Conservation (phyloP, 2,113 vertebrate genomes). For the Todiramphus chloris region DNA sequence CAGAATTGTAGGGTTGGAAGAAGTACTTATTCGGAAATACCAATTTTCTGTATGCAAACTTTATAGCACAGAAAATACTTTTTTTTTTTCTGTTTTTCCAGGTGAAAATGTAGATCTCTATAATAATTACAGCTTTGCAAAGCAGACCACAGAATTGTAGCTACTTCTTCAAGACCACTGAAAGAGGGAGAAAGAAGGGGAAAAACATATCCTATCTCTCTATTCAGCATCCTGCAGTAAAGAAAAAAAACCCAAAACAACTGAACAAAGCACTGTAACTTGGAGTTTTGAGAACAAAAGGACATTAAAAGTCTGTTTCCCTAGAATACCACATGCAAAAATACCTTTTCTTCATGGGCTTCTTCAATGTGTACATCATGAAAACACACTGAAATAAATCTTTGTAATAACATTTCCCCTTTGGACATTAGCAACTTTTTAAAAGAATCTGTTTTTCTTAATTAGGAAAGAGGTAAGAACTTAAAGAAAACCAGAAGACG, state of each 20-base stretch:
- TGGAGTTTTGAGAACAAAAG: neutral
- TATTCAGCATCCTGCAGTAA: neutral
- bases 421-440: neutral
- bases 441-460: constrained; percentile 17
- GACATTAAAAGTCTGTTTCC: neutral
- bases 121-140: constrained; percentile 44
- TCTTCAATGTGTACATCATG: neutral
- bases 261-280: neutral
- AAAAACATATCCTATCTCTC: neutral
- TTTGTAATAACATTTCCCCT: neutral
- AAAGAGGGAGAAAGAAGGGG: neutral
- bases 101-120: neutral
- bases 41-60: constrained; percentile 56
- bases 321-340: neutral
- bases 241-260: neutral
- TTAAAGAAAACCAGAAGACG: neutral
- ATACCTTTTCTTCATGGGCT: neutral
- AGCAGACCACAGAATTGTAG: constrained; percentile 13
- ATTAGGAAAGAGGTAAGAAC: neutral
- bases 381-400: neutral
- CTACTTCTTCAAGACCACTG: neutral
- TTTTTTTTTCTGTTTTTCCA: neutral
- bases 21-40: constrained; percentile 42
- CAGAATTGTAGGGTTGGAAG: constrained; percentile 55
- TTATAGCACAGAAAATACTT: constrained; percentile 1